These are phyloP conservation scores for Amphipyra berbera DNA, from an alignment of 2,888 invertebrate genomes.

Conservation along the genomic window DNA sequence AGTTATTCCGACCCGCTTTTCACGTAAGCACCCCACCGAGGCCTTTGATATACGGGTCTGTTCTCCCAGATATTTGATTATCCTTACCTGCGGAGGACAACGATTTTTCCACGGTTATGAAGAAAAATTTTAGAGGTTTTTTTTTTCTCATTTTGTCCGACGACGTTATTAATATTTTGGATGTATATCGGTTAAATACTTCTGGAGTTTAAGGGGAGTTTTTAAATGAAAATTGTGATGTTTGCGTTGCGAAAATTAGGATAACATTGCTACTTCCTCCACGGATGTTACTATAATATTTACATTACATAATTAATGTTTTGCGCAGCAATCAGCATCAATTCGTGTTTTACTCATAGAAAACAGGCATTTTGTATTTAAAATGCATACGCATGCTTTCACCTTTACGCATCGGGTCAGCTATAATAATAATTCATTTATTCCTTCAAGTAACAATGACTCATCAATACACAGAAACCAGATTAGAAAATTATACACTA, in stretches of 20 bases:
- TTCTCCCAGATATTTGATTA: constrained; percentile 59
- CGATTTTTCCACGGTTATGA: constrained; percentile 48
- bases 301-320: too few relatives aligned
- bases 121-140: constrained; percentile 37
- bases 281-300: too few relatives aligned
- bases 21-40: constrained; percentile 55
- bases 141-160: constrained; percentile 38
- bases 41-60: constrained; percentile 56
- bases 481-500: too few relatives aligned
- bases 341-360: too few relatives aligned
- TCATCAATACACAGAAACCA: too few relatives aligned
- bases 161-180: constrained; percentile 20
- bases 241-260: not conserved
- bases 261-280: not conserved
- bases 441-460: too few relatives aligned
- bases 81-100: constrained; percentile 54
- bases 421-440: too few relatives aligned
- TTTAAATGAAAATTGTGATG: not conserved
- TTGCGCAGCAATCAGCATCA: too few relatives aligned
- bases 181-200: constrained; percentile 41
- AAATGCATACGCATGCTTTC: too few relatives aligned
- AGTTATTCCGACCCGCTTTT: constrained; percentile 56
- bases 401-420: too few relatives aligned
- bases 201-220: not conserved
- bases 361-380: too few relatives aligned